Evolutionary conservation across 2,113 vertebrate species (phyloP).

Genomic region (Tupaia chinensis): DNA sequence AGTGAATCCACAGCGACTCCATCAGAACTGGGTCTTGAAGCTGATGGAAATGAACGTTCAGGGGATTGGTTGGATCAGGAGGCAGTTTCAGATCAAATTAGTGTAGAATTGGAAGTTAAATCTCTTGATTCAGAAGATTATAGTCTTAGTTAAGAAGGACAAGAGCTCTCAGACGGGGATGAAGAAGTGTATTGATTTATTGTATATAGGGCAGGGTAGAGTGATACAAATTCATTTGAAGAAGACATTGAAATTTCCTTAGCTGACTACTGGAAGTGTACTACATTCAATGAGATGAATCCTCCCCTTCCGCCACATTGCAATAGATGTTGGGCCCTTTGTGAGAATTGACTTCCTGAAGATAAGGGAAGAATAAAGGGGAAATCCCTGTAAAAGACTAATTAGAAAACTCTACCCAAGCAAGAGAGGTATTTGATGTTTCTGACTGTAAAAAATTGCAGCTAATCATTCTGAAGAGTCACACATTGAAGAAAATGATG

Average conservation of each 20-base stretch:
- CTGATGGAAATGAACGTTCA: conserved; percentile 85
- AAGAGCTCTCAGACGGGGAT: too few species aligned
- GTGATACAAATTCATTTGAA: conserved; percentile 93
- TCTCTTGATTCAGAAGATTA: conserved; percentile 89
- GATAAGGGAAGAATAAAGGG: conserved; percentile 81
- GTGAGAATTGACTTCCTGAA: conserved; percentile 93
- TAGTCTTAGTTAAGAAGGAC: too few species aligned
- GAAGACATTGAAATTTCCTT: conserved; percentile 95
- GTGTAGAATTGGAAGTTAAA: conserved; percentile 96
- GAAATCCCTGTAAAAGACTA: conserved; percentile 80
- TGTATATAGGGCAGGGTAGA: conserved; percentile 91
- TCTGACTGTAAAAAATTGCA: conserved; percentile 89
- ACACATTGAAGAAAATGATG: background rate
- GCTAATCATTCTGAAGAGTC: background rate
- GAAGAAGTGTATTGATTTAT: conserved; percentile 89
- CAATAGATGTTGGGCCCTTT: conserved; percentile 79
- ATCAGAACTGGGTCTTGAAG: conserved; percentile 51
- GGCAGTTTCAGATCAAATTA: conserved; percentile 94
- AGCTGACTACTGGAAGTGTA: conserved; percentile 89
- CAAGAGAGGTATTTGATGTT: conserved; percentile 83
- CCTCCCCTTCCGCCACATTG: too few species aligned
- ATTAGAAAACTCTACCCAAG: conserved; percentile 66
- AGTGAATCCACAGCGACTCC: too few species aligned
- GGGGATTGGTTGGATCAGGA: conserved; percentile 86
- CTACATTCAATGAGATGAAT: too few species aligned